Conservation (phyloP, 2,888 invertebrate genomes). For the Magallana nippona region DNA sequence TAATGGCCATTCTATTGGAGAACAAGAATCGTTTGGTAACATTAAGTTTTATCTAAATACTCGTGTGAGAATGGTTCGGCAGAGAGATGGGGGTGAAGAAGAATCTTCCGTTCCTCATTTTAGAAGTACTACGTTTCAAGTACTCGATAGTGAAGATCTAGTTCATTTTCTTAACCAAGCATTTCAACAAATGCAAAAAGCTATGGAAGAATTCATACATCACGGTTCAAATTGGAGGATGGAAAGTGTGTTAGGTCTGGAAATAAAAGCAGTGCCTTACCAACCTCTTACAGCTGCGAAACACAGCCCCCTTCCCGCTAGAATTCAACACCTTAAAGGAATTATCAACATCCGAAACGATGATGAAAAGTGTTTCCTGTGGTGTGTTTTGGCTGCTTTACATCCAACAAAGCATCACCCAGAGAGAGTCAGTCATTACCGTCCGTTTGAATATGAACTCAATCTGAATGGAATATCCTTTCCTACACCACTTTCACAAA, state of each 20-base stretch:
- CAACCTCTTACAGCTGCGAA: slow-evolving; percentile 43
- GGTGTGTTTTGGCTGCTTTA: slow-evolving; percentile 55
- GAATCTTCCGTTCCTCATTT: slow-evolving; percentile 48
- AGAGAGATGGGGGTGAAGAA: slow-evolving; percentile 32
- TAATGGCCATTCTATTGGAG: slow-evolving; percentile 9
- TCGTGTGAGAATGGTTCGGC: slow-evolving; percentile 37
- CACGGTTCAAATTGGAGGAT: slow-evolving; percentile 49
- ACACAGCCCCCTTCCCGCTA: slow-evolving; percentile 23
- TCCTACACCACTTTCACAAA: slow-evolving; percentile 44
- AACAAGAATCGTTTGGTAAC: background rate
- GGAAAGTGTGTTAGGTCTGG: slow-evolving; percentile 41
- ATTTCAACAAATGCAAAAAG: slow-evolving; percentile 49
- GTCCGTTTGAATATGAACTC: slow-evolving; percentile 43
- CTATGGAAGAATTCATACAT: slow-evolving; percentile 50
- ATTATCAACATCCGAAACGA: slow-evolving; percentile 58
- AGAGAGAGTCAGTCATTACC: slow-evolving; percentile 44
- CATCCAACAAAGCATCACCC: slow-evolving; percentile 46
- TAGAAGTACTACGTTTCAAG: slow-evolving; percentile 47
- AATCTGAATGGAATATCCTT: slow-evolving; percentile 45
- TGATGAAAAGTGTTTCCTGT: slow-evolving; percentile 58
- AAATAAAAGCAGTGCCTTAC: slow-evolving; percentile 46
- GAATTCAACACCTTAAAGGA: slow-evolving; percentile 48
- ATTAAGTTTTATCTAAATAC: slow-evolving; percentile 45
- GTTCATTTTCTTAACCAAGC: slow-evolving; percentile 46
- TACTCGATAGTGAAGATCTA: slow-evolving; percentile 32